A percentile compares a stretch with the other conserved stretches of the same genome.
These are phyloP conservation scores for Desoria tigrina DNA, from an alignment of 2,888 invertebrate species.

Conservation along the genomic window DNA sequence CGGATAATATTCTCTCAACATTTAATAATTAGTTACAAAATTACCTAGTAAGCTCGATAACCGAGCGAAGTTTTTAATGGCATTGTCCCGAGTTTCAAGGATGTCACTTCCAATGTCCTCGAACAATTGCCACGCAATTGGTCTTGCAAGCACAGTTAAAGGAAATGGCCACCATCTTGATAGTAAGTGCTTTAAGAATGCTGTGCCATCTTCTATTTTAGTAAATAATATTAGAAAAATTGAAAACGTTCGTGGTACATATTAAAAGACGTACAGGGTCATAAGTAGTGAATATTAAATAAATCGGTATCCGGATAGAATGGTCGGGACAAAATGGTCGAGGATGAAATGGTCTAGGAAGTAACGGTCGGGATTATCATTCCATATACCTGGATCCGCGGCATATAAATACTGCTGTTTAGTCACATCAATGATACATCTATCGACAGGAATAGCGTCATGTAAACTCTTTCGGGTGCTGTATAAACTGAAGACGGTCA, in stretches of 20 bases:
- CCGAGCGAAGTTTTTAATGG: conserved; percentile 28
- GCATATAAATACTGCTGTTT: conserved; percentile 19
- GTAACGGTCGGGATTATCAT: too few relatives aligned
- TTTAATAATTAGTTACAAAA: too few relatives aligned
- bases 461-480: neutral
- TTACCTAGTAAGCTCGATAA: conserved; percentile 31
- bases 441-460: conserved; percentile 4
- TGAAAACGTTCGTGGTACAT: too few relatives aligned
- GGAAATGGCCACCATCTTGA: conserved; percentile 14
- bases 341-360: too few relatives aligned
- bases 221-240: neutral
- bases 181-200: conserved; percentile 30
- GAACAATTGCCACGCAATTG: conserved; percentile 32
- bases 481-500: conserved; percentile 2
- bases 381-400: conserved; percentile 44
- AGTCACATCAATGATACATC: conserved; percentile 1
- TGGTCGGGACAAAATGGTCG: too few relatives aligned
- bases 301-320: too few relatives aligned
- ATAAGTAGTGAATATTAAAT: neutral
- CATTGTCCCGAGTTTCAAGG: conserved; percentile 27
- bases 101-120: conserved; percentile 30
- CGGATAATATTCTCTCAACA: neutral
- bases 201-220: conserved; percentile 18
- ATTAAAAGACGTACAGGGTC: too few relatives aligned
- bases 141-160: conserved; percentile 13